Evolutionary conservation across 2,113 vertebrate species (phyloP), one percentile per base, ranked within the genome.

Genomic region (Aphyosemion australe): DNA sequence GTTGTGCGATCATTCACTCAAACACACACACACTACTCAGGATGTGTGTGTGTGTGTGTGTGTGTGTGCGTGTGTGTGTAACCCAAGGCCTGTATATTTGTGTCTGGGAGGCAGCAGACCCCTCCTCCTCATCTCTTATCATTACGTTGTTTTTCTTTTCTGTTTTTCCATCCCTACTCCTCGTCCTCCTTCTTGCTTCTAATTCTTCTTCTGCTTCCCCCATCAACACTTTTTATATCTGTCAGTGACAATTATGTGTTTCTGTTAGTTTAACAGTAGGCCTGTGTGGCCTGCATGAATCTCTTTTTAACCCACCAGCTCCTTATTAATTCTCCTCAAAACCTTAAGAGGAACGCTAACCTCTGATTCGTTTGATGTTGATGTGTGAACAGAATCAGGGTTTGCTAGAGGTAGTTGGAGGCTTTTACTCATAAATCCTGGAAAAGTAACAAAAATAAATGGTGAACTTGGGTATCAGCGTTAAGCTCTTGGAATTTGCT

Each of bases 101-200:
- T 53, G 72, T 87, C 77, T 83, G 69, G 41, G n/a, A 73, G 53
- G 76, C 79, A 61, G 64, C 11, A 51, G 69, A 74, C 59, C 46
- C n/a, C 6, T 51, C 58, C 3, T 31, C 21, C 26, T 34, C 42
- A n/a, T 48, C 46, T 63, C 13, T 21, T 12, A 12, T 13, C 21
- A 14, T 48, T 4, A 54, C 2, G 0, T 16, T 58, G 3, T 2
- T 47, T 41, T 37, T 1, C 48, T 12, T 32, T 32, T 32, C 4
- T 32, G 32, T 42, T 15, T 57, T 15, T 31, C 21, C 48, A 19
- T n/a, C n/a, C n/a, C n/a, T n/a, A 5, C 20, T 2, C 7, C 46
- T 46, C 8, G 2, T 48, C 16, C 5, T 37, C 50, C 1, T 18
- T 16, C 13, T 6, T 15, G 14, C 14, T 7, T 45, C 15, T 5